Evolutionary conservation across 2,113 vertebrate species (phyloP).

Genomic region (Paradoxurus hermaphroditus): DNA sequence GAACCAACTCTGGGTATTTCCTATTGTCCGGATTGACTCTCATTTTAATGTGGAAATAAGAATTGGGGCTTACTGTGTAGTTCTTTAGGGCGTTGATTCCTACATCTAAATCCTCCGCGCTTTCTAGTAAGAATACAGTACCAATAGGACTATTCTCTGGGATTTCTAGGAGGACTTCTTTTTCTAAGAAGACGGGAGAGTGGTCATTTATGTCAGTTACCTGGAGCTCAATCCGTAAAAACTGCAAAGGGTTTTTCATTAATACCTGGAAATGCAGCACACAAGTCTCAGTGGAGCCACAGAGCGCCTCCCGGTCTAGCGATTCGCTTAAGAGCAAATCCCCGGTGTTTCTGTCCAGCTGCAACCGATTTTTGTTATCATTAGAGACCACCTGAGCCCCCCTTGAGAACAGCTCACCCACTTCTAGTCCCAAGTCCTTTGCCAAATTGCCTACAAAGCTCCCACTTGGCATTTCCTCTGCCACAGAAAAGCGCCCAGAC

Average conservation of each 20-base stretch:
- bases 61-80: conserved; percentile 70
- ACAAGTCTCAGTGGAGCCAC: conserved; percentile 81
- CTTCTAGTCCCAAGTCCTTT: conserved; percentile 84
- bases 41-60: conserved; percentile 63
- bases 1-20: conserved; percentile 66
- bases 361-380: conserved; percentile 78
- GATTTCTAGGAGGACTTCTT: conserved; percentile 76
- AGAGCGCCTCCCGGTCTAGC: conserved; percentile 87
- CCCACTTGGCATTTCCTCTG: conserved; percentile 85
- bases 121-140: conserved; percentile 72
- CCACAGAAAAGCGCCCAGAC: conserved; percentile 84
- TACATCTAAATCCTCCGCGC: conserved; percentile 71
- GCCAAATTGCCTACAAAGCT: conserved; percentile 84
- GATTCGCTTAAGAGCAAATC: conserved; percentile 81
- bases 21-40: background rate
- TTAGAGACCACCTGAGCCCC: conserved; percentile 83
- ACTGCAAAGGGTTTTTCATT: conserved; percentile 87
- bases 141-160: conserved; percentile 44
- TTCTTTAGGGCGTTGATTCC: conserved; percentile 75
- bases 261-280: conserved; percentile 84
- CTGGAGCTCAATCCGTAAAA: conserved; percentile 85
- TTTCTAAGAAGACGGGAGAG: conserved; percentile 81
- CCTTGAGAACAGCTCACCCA: conserved; percentile 81
- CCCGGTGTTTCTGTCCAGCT: conserved; percentile 81
- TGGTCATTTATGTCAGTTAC: conserved; percentile 89